Base-by-base conservation (phyloP, 2,888 invertebrate species). In the Notodonta dromedarius region DNA sequence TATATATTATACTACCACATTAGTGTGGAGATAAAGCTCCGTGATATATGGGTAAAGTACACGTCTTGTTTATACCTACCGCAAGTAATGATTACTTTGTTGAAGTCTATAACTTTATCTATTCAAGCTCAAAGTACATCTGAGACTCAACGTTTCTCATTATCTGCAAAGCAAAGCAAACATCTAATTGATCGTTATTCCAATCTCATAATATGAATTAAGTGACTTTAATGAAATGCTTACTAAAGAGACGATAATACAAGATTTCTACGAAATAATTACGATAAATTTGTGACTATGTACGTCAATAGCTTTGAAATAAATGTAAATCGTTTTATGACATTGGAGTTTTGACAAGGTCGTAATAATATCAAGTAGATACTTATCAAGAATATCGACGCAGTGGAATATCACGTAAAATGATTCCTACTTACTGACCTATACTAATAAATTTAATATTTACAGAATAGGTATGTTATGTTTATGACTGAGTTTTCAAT, bases 1-100 rank as follows among this genome's bases (percentile, higher is more conserved):
- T 11, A 56, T 56, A 40, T 24, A 16, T 8, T 11, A 53, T 35
- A 55, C 73, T 77, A 76, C 78, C 77, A 81, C 77, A 79, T 76
- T 77, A 77, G 71, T 60, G 65, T 51, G 60, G 57, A 72, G 71
- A 74, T 76, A 71, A 73, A 72, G 60, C 68, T 67, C 52, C 50
- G 63, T 63, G 66, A 71, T 67, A 66, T 61, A 69, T 74, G 16
- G 46, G 46, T 46, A 46, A 50, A 13, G 52, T 32, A 52, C 13
- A 11, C 52, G 13, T 32, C 52, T 32, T 13, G 52, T 65, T 70
- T 68, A 71, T 71, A 73, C 51, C 39, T 71, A 73, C 51, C 39
- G 60, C 39, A 54, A 39, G 14, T 39, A 54, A 64, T 54, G 58
- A 61, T 62, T 71, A 65, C 63, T 72, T 71, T 67, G 64, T 64